These are phyloP conservation scores for Xiphophorus birchmanni DNA, from an alignment of 2,797 vertebrate genomes.

Conservation along the genomic window DNA sequence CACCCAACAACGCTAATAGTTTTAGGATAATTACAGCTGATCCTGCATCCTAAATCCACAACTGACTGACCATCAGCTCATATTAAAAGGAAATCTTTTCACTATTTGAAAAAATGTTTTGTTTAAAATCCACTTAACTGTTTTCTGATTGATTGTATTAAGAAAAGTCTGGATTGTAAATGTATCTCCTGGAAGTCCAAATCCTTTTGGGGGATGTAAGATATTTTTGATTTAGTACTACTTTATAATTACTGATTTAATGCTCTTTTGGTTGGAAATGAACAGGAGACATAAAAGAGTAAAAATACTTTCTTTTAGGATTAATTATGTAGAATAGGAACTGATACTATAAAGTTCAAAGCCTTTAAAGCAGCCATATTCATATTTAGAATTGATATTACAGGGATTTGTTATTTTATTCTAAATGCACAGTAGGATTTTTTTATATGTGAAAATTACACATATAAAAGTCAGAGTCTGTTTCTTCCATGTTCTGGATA, in stretches of 20 bases:
- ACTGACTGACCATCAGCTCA: not conserved
- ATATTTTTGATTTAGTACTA: not conserved
- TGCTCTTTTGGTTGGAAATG: not conserved
- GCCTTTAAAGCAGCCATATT: not conserved
- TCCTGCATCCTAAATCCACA: not conserved
- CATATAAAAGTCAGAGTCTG: constrained; percentile 6
- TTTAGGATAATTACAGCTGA: not conserved
- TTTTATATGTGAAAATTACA: not conserved
- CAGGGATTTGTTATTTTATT: not conserved
- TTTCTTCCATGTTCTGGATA: not conserved
- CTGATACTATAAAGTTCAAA: not conserved
- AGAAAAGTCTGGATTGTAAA: not conserved
- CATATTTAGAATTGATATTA: not conserved
- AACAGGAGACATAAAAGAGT: not conserved
- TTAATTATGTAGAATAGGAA: not conserved
- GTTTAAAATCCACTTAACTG: not conserved
- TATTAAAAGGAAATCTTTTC: not conserved
- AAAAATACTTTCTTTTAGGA: not conserved
- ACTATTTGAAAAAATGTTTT: not conserved
- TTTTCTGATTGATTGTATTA: not conserved
- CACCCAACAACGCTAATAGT: not conserved
- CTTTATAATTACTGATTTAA: not conserved
- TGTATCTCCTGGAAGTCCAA: not conserved
- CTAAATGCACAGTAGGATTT: not conserved
- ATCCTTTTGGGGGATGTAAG: not conserved